Evolutionary conservation across 2,797 vertebrate genomes (phyloP).

Genomic region (Arrhamphus sclerolepis): DNA sequence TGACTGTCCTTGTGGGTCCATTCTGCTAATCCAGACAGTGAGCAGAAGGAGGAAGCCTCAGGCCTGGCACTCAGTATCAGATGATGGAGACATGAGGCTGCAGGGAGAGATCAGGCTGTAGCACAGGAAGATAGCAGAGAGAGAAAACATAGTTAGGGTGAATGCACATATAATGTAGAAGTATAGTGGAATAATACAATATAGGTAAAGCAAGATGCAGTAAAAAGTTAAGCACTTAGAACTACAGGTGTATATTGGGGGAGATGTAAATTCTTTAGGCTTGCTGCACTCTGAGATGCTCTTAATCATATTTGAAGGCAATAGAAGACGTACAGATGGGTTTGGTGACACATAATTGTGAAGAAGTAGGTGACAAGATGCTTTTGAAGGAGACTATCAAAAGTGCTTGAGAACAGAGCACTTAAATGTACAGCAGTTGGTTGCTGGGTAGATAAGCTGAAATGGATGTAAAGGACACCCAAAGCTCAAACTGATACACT

Average conservation of each 20-base stretch:
- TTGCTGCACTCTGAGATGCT: not conserved
- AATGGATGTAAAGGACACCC: constrained; percentile 43
- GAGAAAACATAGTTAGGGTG: constrained; percentile 5
- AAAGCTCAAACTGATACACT: constrained; percentile 24
- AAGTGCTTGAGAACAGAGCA: constrained; percentile 27
- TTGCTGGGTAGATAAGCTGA: constrained; percentile 57
- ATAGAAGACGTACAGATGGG: constrained; percentile 14
- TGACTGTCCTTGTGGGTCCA: constrained; percentile 26
- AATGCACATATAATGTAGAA: not conserved
- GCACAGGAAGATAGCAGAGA: constrained; percentile 13
- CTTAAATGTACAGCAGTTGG: constrained; percentile 28
- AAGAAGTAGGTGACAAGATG: constrained; percentile 14
- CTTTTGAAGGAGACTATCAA: constrained; percentile 37
- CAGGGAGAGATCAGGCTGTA: constrained; percentile 14
- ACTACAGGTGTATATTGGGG: not conserved
- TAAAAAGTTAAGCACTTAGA: not conserved
- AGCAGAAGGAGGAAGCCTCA: constrained; percentile 65
- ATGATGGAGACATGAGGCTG: constrained; percentile 41
- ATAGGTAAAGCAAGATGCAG: not conserved
- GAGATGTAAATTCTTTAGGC: not conserved
- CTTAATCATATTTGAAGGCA: not conserved
- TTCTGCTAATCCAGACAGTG: constrained; percentile 38
- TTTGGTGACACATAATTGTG: constrained; percentile 19
- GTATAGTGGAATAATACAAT: not conserved
- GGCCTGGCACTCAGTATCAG: constrained; percentile 36